phyloP scores from a whole-genome alignment of 92 coral and sea anemone species.

The Epizoanthus stellaris region DNA sequence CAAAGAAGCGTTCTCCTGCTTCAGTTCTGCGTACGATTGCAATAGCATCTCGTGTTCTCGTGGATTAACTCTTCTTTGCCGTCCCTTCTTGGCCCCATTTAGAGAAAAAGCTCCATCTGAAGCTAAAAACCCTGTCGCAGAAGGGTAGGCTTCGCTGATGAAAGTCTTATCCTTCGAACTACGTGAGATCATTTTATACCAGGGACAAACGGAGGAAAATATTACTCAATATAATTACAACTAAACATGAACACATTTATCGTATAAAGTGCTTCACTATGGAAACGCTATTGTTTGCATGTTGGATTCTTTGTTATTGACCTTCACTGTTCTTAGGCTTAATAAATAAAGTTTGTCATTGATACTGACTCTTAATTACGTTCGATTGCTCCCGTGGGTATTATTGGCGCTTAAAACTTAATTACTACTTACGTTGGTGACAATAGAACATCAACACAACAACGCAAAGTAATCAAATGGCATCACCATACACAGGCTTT shows the following conservation, averaged over 20 bases:
- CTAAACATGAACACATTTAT: neutral
- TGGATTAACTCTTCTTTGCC: conserved; percentile 39
- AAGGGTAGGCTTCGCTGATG: conserved; percentile 11
- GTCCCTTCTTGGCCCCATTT: conserved; percentile 19
- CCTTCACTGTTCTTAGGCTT: neutral
- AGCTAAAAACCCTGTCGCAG: neutral
- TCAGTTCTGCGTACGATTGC: conserved; percentile 45
- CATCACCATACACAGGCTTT: neutral
- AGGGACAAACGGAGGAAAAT: neutral
- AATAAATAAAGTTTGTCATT: conserved; percentile 23
- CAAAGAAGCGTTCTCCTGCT: conserved; percentile 44
- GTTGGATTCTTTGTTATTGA: neutral
- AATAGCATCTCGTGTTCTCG: conserved; percentile 46
- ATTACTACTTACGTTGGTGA: neutral
- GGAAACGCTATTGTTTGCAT: conserved; percentile 12
- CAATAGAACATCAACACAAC: no score
- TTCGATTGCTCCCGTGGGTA: conserved; percentile 25
- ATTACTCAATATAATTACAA: neutral
- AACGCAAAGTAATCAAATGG: neutral
- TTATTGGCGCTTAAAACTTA: neutral
- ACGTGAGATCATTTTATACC: conserved; percentile 18
- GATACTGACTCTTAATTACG: neutral
- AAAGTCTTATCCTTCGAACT: conserved; percentile 24
- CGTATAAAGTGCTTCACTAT: conserved; percentile 25
- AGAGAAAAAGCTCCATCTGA: neutral